These are phyloP conservation scores for Bucco capensis DNA, from an alignment of 2,113 vertebrate genomes.

Conservation along the genomic window DNA sequence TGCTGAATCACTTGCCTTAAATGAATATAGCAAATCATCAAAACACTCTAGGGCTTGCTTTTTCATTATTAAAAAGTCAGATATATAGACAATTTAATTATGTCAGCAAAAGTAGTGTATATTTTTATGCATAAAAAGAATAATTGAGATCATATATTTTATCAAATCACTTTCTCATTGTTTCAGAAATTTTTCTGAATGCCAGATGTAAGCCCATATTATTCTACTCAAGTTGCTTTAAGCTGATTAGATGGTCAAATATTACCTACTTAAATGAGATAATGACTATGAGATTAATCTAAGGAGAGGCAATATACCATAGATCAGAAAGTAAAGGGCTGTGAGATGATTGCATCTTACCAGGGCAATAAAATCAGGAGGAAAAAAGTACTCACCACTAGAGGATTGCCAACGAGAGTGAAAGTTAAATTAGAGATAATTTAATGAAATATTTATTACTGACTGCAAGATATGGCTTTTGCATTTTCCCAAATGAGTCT, in stretches of 20 bases:
- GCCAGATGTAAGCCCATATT: background rate
- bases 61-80: conserved; percentile 34
- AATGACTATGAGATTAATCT: conserved; percentile 22
- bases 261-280: conserved; percentile 22
- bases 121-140: conserved; percentile 16
- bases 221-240: background rate
- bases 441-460: conserved; percentile 58
- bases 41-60: conserved; percentile 5
- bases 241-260: conserved; percentile 38
- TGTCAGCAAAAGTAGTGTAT: background rate
- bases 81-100: conserved; percentile 37
- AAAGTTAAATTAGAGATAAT: conserved; percentile 41
- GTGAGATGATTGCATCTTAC: background rate
- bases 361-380: conserved; percentile 19
- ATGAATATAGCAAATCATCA: conserved; percentile 32
- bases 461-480: background rate
- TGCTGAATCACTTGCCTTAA: background rate
- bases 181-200: conserved; percentile 10
- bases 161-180: background rate
- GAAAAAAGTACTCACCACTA: background rate
- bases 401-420: background rate
- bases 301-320: background rate
- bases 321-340: conserved; percentile 26
- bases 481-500: conserved; percentile 14
- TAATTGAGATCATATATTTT: conserved; percentile 2